Percentiles rank a stretch among this genome's conserved stretches.
Evolutionary conservation across 2,113 vertebrate genomes (phyloP).

Genomic region (Crotalus tigris): DNA sequence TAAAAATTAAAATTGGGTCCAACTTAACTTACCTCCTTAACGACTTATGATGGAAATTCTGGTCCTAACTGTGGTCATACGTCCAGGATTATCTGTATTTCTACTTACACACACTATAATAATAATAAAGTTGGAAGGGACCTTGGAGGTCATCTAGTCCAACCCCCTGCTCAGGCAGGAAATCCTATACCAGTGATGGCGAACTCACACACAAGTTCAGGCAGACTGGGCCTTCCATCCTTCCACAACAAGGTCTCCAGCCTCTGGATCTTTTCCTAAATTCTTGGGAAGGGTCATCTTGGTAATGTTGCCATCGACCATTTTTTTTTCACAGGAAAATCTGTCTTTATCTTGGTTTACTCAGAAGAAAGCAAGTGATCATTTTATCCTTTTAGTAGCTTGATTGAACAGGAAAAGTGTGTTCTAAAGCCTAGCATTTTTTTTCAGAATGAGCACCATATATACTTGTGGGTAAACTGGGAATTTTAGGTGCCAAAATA

Average conservation of each 20-base stretch:
- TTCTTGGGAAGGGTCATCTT: neutral
- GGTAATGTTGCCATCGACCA: neutral
- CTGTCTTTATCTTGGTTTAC: neutral
- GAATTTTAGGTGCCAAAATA: neutral
- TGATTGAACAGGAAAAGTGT: neutral
- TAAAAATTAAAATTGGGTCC: neutral
- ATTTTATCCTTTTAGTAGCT: neutral
- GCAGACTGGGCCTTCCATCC: neutral
- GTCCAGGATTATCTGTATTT: neutral
- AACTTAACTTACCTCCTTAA: neutral
- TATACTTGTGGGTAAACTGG: neutral
- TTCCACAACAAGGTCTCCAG: neutral
- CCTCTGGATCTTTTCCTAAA: neutral
- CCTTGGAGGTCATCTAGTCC: too few species aligned
- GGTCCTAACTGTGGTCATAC: neutral
- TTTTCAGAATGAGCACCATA: neutral
- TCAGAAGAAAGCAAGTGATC: neutral
- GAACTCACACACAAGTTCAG: neutral
- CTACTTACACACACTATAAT: neutral
- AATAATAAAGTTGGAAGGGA: too few species aligned
- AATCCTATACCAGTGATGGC: too few species aligned
- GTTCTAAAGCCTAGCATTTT: neutral
- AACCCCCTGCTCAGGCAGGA: too few species aligned
- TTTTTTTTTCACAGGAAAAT: neutral
- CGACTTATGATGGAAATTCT: neutral